Evolutionary conservation across 2,888 invertebrate species (phyloP).

Genomic region (Phytoseiulus persimilis): DNA sequence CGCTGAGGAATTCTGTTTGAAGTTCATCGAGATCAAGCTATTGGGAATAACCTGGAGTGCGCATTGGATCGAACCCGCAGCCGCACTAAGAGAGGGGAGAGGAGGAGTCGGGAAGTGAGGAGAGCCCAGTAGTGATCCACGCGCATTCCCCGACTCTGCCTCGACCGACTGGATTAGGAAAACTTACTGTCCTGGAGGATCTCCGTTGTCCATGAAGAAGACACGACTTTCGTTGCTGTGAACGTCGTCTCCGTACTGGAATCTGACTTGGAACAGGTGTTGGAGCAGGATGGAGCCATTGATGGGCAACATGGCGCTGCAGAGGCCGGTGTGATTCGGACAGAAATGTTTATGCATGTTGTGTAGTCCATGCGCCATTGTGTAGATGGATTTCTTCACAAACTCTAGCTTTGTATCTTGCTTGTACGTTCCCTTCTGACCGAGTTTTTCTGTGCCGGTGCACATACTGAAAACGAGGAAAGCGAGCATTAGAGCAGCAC

Average conservation of each 20-base stretch:
- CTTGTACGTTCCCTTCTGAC: constrained; percentile 59
- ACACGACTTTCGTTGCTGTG: constrained; percentile 51
- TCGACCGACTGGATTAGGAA: neutral
- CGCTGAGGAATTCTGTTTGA: too few species aligned
- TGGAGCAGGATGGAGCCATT: constrained; percentile 63
- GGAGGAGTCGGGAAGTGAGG: too few species aligned
- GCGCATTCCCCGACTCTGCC: too few species aligned
- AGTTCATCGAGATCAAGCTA: too few species aligned
- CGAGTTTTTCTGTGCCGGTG: constrained; percentile 45
- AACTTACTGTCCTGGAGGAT: constrained; percentile 65
- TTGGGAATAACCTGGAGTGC: too few species aligned
- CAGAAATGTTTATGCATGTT: constrained; percentile 62
- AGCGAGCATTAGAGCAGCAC: neutral
- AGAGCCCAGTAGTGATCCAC: too few species aligned
- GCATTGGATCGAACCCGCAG: too few species aligned
- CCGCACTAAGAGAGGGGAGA: too few species aligned
- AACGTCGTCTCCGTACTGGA: constrained; percentile 58
- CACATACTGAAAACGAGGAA: constrained; percentile 27
- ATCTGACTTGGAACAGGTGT: constrained; percentile 64
- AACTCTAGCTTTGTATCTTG: constrained; percentile 71
- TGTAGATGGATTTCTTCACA: constrained; percentile 67
- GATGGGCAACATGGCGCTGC: constrained; percentile 62
- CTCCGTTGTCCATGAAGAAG: constrained; percentile 65
- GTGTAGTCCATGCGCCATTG: constrained; percentile 65
- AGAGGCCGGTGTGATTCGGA: constrained; percentile 54